phyloP scores from a whole-genome alignment of 2,113 vertebrate genomes.

The Ranitomeya variabilis region DNA sequence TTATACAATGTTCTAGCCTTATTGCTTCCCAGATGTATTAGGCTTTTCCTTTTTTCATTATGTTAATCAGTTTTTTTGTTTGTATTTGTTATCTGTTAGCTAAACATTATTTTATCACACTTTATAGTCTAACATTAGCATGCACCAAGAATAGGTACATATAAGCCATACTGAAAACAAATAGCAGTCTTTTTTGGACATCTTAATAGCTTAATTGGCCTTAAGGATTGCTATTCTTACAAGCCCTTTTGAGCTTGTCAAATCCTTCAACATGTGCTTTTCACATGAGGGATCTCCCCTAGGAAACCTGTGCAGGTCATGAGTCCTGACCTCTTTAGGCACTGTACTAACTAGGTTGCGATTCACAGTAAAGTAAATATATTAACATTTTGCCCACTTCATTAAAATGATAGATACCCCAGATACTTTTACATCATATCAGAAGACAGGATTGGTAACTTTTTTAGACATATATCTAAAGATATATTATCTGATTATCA shows the following conservation, averaged over 20 bases:
- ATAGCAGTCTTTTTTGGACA: conserved; percentile 66
- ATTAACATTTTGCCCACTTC: not conserved
- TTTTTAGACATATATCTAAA: too few species aligned
- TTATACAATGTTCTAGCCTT: too few species aligned
- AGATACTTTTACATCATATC: not conserved
- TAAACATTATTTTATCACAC: not conserved
- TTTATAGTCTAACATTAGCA: conserved; percentile 1
- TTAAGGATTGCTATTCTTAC: conserved; percentile 66
- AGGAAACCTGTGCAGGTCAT: not conserved
- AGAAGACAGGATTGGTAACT: not conserved
- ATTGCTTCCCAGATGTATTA: not conserved
- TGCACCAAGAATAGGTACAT: conserved; percentile 2
- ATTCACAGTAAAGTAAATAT: not conserved
- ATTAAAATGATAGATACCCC: not conserved
- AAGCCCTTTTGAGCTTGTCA: conserved; percentile 64
- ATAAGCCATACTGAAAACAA: conserved; percentile 62
- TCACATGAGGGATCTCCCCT: conserved; percentile 17
- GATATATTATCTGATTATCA: too few species aligned
- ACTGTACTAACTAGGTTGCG: not conserved
- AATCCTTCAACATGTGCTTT: conserved; percentile 58
- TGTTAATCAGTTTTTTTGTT: not conserved
- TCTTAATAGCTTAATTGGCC: conserved; percentile 66
- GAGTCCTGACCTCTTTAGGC: not conserved
- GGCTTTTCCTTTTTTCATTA: not conserved
- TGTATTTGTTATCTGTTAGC: not conserved